Evolutionary conservation across 1,140 invertebrate genomes (phyloP), one percentile per base, ranked within the genome.

Genomic region (Drosophila sproati): DNA sequence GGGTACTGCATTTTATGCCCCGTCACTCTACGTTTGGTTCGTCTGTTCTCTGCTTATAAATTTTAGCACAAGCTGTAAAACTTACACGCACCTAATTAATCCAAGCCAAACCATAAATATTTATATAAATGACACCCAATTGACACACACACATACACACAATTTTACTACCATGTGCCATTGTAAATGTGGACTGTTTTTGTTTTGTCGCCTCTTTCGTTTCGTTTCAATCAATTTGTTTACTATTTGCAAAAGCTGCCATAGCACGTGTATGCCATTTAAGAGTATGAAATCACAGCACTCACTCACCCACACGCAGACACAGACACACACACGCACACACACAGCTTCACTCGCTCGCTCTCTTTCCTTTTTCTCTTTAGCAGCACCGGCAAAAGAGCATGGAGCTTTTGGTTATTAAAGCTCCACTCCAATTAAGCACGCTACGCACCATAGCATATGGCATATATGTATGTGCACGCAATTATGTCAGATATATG

Each of bases 11-110:
- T 92, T 94, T 55, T 95, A 94, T 86, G 94, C 95, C 31, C 95
- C 95, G 37, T 93, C 95, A 52, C 90, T 96, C 60, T 95, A 94
- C 80, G 91, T 93, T 86, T 96, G 95, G 95, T 95, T 94, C 91
- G 80, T 91, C 41, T 56, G 5, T 28, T 28, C n/a, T 47, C 29
- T 47, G 12, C 56, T 35, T 31, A 66, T 10, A 61, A 20, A 20
- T 10, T 5, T 0, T 6, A 48, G 7, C 12, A 0, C n/a, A 20
- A 37, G 48, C 68, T 56, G 34, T 54, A 37, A 32, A n/a, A 43
- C 41, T 64, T 35, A 43, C 63, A 45, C 28, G 3, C 6, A 20
- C n/a, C 37, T 34, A 43, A 55, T n/a, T 34, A 57, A 60, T 50
- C 45, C 47, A 35, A 20, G 20, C 20, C 20, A 20, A 20, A 50